phyloP scores from a whole-genome alignment of 2,113 vertebrate species.

The Gymnogyps californianus region DNA sequence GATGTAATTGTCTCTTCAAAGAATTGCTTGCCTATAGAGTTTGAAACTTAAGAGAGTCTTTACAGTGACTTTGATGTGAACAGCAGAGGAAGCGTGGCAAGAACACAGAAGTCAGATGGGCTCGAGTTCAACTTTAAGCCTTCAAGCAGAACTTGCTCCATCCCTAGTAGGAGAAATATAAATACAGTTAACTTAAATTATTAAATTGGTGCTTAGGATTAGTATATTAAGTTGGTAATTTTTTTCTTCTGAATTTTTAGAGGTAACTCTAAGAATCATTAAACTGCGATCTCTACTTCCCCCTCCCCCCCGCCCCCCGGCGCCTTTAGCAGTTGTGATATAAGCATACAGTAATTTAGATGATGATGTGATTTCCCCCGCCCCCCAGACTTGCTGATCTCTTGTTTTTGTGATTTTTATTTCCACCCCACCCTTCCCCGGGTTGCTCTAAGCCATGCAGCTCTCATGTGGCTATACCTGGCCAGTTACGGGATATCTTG shows the following conservation, averaged over 20 bases:
- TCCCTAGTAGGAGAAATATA: constrained; percentile 51
- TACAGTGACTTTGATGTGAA: constrained; percentile 41
- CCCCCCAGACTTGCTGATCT: constrained; percentile 18
- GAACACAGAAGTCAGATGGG: constrained; percentile 53
- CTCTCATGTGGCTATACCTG: constrained; percentile 63
- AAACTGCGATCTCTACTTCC: constrained; percentile 12
- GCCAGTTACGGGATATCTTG: constrained; percentile 66
- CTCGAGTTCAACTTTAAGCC: constrained; percentile 57
- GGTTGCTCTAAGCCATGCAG: constrained; percentile 59
- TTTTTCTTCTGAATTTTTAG: constrained; percentile 54
- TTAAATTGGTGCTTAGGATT: constrained; percentile 79
- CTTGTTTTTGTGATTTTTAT: constrained; percentile 1
- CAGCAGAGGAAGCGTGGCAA: constrained; percentile 24
- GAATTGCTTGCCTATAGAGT: constrained; percentile 29
- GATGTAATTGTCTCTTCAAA: constrained; percentile 17
- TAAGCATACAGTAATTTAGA: constrained; percentile 60
- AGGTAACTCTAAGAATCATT: constrained; percentile 47
- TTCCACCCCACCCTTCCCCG: not conserved
- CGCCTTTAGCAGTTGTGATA: constrained; percentile 56
- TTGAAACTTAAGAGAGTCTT: constrained; percentile 3
- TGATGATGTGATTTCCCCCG: constrained; percentile 23
- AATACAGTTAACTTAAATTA: constrained; percentile 65
- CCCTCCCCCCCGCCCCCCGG: accelerated
- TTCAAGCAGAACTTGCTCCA: constrained; percentile 54
- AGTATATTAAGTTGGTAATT: constrained; percentile 52